Evolutionary conservation across 2,113 vertebrate genomes (phyloP), one percentile per base, ranked within the genome.

Genomic region (Pseudopipra pipra): DNA sequence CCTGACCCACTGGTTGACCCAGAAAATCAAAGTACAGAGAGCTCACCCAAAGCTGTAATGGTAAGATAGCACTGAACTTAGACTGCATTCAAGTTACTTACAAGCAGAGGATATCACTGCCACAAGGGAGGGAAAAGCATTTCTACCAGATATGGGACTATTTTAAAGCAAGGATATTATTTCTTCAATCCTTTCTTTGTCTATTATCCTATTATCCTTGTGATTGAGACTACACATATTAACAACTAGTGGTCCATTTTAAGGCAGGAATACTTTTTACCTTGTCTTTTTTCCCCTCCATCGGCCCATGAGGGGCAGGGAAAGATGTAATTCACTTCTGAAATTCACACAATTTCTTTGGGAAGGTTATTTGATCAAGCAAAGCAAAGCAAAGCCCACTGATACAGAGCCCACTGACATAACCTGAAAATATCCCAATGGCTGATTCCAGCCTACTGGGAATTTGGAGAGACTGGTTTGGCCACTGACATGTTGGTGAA

Each of bases 171-270:
- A 84, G 43, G 82, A 81, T 93, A 93, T 80, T 88, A 93, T 65
- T 55, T 89, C 94, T 91, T 81, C 95, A 95, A 92, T 88, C 68
- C 94, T 73, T 95, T 97, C 58, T 56, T 92, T 94, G 33, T 63
- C 77, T 93, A 27, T 79, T 92, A 95, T 87, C 76, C 94, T 41
- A 41, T 41, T 41, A 41, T 41, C 39, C 39, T 41, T 82, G 79
- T 75, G 89, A 91, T 46, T 88, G 77, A 96, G 75, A 89, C 79
- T 77, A 87, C 0, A 9, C 77, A 89, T 51, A 63, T 68, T 93
- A 90, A 89, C 74, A 95, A 87, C 75, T 3, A 76, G 15, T 21
- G 16, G 72, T 35, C 55, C 75, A 75, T 55, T 86, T 52, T 85
- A 73, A 95, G 55, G 52, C 17, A 89, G 66, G 43, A 71, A 55